Evolutionary conservation across 2,113 vertebrate genomes (phyloP).

Genomic region (Polyodon spathula): DNA sequence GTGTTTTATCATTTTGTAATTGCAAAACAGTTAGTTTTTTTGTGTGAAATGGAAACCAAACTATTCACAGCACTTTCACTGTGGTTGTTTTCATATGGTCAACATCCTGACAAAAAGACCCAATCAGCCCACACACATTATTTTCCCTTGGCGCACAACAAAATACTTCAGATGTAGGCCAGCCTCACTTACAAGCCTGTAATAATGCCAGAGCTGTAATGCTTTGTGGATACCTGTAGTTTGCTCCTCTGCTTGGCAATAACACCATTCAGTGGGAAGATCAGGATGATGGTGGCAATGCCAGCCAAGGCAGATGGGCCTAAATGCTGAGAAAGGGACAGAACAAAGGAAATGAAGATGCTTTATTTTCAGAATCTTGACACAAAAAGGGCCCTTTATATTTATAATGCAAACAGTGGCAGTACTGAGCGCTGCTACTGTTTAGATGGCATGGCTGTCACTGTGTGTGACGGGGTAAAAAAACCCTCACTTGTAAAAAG

Average conservation of each 20-base stretch:
- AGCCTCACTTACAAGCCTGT: slow-evolving; percentile 25
- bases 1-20: too few species aligned
- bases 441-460: too few species aligned
- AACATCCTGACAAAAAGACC: slow-evolving; percentile 44
- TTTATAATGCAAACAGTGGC: too few species aligned
- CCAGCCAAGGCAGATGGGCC: slow-evolving; percentile 81
- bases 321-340: slow-evolving; percentile 61
- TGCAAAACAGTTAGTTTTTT: too few species aligned
- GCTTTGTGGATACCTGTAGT: slow-evolving; percentile 65
- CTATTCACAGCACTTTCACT: slow-evolving; percentile 40
- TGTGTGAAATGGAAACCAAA: slow-evolving; percentile 36
- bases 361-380: too few species aligned
- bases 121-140: slow-evolving; percentile 40
- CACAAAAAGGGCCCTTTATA: too few species aligned
- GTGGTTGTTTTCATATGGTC: slow-evolving; percentile 48
- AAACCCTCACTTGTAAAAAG: too few species aligned
- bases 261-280: slow-evolving; percentile 82
- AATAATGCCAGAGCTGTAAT: slow-evolving; percentile 19
- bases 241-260: slow-evolving; percentile 82
- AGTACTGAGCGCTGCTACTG: too few species aligned
- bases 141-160: slow-evolving; percentile 46
- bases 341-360: not conserved
- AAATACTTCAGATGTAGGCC: slow-evolving; percentile 42
- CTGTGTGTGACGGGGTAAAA: too few species aligned
- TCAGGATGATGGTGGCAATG: slow-evolving; percentile 72